Evolutionary conservation across 2,888 invertebrate genomes (phyloP).

Genomic region (Erebia aethiops): DNA sequence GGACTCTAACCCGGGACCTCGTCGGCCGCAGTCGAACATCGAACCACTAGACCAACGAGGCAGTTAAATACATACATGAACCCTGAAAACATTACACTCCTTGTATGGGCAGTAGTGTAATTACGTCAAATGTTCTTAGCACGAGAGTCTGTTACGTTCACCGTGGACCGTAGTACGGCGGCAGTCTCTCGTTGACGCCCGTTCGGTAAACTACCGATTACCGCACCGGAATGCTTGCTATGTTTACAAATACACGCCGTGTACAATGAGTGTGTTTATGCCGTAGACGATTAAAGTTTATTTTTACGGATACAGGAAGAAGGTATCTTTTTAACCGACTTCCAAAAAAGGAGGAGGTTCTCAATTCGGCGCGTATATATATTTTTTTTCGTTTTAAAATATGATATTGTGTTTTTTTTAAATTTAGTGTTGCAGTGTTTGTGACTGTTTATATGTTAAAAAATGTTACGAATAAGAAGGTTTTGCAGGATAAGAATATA

Average conservation of each 20-base stretch:
- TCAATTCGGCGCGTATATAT: too few species aligned
- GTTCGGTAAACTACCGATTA: slow-evolving; percentile 35
- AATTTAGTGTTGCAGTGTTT: neutral
- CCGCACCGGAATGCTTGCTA: slow-evolving; percentile 18
- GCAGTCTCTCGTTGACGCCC: slow-evolving; percentile 42
- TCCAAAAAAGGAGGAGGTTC: too few species aligned
- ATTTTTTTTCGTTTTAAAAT: too few species aligned
- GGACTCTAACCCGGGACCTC: too few species aligned
- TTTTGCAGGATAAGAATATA: neutral
- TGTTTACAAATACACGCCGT: slow-evolving; percentile 39
- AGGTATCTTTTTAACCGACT: too few species aligned
- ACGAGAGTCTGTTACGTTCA: slow-evolving; percentile 12
- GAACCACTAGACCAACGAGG: too few species aligned
- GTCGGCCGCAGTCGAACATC: too few species aligned
- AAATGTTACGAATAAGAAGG: neutral
- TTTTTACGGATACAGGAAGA: neutral
- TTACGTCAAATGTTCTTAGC: slow-evolving; percentile 13
- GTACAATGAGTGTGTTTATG: neutral
- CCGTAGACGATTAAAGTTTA: neutral
- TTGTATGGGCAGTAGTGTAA: neutral
- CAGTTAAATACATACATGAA: too few species aligned
- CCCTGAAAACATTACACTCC: too few species aligned
- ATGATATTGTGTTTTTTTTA: neutral
- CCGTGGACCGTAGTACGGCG: slow-evolving; percentile 23
- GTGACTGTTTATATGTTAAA: neutral